Evolutionary conservation across 2,113 vertebrate genomes (phyloP), one percentile per base, ranked within the genome.

Genomic region (Gambusia holbrooki): DNA sequence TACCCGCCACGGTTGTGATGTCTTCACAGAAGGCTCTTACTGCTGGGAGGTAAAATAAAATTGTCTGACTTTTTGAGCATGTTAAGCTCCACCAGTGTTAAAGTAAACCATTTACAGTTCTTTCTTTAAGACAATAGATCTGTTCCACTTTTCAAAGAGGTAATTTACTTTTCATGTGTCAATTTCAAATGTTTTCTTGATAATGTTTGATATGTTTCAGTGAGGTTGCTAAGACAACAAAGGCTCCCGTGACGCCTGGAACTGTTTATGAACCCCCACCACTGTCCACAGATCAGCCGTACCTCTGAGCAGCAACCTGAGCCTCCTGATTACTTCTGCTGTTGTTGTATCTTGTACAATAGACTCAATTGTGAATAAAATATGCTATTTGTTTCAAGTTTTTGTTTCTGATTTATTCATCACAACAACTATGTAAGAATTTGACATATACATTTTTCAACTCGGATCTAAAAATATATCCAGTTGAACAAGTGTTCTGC

Each of bases 231-330:
- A 83, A 89, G 69, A 69, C 84, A 33, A 28, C 79, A 37, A 98
- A 96, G 87, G 88, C 35, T n/a, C 91, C 96, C 0, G 95, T 97
- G 84, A 93, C 92, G 0, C 97, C 97, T 0, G 97, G 96, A 8
- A 32, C 87, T 17, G 63, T 71, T 0, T 74, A 90, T 3, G 92
- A 81, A 82, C 93, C 89, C 17, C 96, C 95, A 73, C 77, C 93
- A 4, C 90, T 99, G 30, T 98, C 97, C 8, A 94, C 84, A 58
- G 97, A 98, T n/a, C 90, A 99, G 87, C 96, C 97, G 0, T 97
- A 96, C 66, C 92, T 98, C 86, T 98, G 91, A 97, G 71, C 71
- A 78, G 77, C 74, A 73, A 42, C 27, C 66, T 13, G 15, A 63
- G 66, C 17, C 1, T 15, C 32, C n/a, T 63, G 40, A 70, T 70